Conservation (phyloP, 2,113 vertebrate species). For the Melanerpes formicivorus region DNA sequence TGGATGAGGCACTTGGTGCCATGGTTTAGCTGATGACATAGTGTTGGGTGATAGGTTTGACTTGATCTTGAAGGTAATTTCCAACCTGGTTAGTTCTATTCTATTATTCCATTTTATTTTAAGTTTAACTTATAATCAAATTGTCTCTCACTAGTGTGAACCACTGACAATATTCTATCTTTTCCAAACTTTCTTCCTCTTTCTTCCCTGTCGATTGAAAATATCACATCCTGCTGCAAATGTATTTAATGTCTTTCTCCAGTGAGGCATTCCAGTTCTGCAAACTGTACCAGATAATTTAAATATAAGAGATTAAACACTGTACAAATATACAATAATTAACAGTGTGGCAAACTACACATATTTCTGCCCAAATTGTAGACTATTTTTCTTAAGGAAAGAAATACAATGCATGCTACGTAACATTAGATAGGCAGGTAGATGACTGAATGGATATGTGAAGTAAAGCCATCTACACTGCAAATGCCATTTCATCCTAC, state of each 20-base stretch:
- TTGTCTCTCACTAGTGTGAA: not conserved
- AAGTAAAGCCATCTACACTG: not conserved
- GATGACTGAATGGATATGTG: not conserved
- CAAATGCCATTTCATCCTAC: not conserved
- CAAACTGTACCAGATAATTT: not conserved
- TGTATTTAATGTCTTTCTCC: not conserved
- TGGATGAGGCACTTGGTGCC: too few relatives aligned
- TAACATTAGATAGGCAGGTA: not conserved
- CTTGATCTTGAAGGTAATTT: too few relatives aligned
- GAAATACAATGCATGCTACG: not conserved
- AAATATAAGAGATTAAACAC: not conserved
- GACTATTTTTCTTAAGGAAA: not conserved
- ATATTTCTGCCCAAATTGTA: not conserved
- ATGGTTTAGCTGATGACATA: too few relatives aligned
- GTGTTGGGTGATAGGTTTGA: too few relatives aligned
- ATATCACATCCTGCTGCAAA: not conserved
- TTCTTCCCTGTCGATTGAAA: not conserved
- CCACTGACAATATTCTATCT: not conserved
- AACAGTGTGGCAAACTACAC: not conserved
- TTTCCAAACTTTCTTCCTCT: not conserved
- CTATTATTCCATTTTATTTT: not conserved
- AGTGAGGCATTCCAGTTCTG: not conserved
- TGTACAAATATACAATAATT: not conserved
- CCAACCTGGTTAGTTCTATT: too few relatives aligned
- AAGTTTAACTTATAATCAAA: not conserved